A percentile compares a stretch with the other conserved stretches of the same genome.
Conservation (phyloP, 30 jellyfish, hydroid and myxozoan species). For the Rhopilema esculentum region DNA sequence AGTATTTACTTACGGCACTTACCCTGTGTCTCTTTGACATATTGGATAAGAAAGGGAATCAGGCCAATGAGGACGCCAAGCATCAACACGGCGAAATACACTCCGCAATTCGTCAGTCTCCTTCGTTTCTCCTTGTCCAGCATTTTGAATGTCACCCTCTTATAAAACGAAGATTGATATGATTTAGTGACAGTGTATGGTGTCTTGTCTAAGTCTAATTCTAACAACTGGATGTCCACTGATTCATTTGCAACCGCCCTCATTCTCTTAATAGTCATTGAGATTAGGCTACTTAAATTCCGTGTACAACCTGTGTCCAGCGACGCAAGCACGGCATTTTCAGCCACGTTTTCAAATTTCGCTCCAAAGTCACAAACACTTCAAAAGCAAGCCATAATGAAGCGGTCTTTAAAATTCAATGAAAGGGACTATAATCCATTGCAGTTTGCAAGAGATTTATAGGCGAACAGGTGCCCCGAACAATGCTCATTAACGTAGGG, state of each 20-base stretch:
- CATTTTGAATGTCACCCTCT: slow-evolving; percentile 66
- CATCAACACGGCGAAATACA: slow-evolving; percentile 50
- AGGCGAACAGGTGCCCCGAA: background rate
- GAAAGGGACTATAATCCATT: background rate
- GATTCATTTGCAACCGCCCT: slow-evolving; percentile 10
- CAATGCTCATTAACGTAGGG: background rate
- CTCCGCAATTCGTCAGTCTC: slow-evolving; percentile 43
- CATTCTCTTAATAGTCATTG: background rate
- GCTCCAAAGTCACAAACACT: background rate
- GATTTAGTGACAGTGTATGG: slow-evolving; percentile 36
- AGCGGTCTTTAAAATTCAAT: background rate
- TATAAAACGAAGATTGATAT: slow-evolving; percentile 43
- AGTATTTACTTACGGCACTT: background rate
- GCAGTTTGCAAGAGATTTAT: background rate
- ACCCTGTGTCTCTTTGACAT: slow-evolving; percentile 57
- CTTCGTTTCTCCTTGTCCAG: slow-evolving; percentile 57
- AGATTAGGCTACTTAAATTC: background rate
- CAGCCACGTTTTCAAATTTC: background rate
- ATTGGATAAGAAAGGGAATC: slow-evolving; percentile 53
- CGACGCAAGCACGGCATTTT: background rate
- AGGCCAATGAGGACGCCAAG: slow-evolving; percentile 58
- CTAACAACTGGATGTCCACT: slow-evolving; percentile 38
- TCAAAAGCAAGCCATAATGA: background rate
- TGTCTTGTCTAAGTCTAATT: slow-evolving; percentile 14
- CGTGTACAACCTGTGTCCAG: background rate